These are phyloP conservation scores for Babylonia areolata DNA, from an alignment of 1,140 invertebrate genomes.

Conservation along the genomic window DNA sequence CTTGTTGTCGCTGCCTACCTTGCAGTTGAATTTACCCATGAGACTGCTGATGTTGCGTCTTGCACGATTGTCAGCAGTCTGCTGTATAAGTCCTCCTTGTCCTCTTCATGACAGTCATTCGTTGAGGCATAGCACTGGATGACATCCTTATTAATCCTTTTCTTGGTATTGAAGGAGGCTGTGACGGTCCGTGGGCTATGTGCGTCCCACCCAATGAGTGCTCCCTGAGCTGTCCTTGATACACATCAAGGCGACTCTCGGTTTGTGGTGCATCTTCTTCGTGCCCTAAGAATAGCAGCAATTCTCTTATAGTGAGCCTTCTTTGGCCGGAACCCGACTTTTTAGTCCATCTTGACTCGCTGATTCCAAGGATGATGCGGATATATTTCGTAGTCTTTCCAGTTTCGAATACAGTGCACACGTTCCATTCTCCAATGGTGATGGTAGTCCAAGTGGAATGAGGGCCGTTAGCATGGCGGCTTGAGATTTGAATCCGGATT, in stretches of 20 bases:
- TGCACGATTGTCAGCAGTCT: constrained; percentile 10
- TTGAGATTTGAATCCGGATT: too few relatives aligned
- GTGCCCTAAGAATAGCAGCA: not conserved
- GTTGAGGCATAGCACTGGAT: constrained; percentile 33
- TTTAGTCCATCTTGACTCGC: constrained; percentile 1
- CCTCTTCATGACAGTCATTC: constrained; percentile 35
- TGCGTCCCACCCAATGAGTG: not conserved
- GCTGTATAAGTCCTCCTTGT: constrained; percentile 48
- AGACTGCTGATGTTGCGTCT: not conserved
- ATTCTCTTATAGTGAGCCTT: not conserved
- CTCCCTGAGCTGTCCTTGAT: not conserved
- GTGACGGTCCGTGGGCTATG: not conserved
- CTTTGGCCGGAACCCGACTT: not conserved
- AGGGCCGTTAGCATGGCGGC: too few relatives aligned
- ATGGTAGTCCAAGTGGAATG: too few relatives aligned
- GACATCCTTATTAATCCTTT: constrained; percentile 14
- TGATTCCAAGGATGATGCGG: too few relatives aligned
- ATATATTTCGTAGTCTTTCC: too few relatives aligned
- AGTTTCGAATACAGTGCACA: too few relatives aligned
- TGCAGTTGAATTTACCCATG: constrained; percentile 75
- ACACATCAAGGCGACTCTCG: not conserved
- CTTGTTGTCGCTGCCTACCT: constrained; percentile 22
- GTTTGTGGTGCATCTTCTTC: not conserved
- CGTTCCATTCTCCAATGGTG: too few relatives aligned
- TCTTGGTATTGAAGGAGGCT: not conserved